Base-by-base conservation (phyloP, 2,797 vertebrate species). In the Xenops minutus region DNA sequence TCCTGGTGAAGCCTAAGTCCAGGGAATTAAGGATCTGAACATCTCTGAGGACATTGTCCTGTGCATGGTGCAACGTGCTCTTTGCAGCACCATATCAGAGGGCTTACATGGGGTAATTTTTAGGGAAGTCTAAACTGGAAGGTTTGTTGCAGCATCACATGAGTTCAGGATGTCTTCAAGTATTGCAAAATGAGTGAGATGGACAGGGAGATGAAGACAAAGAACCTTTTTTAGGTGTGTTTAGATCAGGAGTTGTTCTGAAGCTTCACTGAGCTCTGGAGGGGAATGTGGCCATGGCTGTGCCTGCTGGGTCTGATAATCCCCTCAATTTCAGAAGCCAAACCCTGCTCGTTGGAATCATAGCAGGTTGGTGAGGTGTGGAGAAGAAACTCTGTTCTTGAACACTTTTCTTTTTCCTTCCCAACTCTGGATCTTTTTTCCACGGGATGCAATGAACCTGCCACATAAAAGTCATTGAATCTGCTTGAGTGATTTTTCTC, bases 11-110 rank as follows among this genome's bases (percentile, higher is more conserved):
- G 12, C 9, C 54, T n/a, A n/a, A n/a, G n/a, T n/a, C 19, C 8
- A 4, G 36, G 48, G 27, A 68, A 20, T 64, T 14, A 44, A 58
- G 69, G 36, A 49, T 32, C 37, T 68, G 37, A 61, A 46, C 24
- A 58, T 6, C 37, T 32, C 62, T 58, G 69, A 72, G 62, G 12
- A 30, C 4, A 2, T 7, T 54, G 56, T 17, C 32, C n/a, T 2
- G 4, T 7, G 14, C 6, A 1, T 6, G 32, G 34, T 73, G 37
- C 32, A 43, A 0, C 4, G 26, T 30, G 12, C 8, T 66, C 23
- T 29, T 58, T 58, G 56, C 34, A 69, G 84, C 37, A 29, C n/a
- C n/a, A 1, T 14, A 0, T 19, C 27, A 72, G 6, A n/a, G 16
- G 29, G 24, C 20, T 83, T 55, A 12, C 7, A 3, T 1, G 4